Base-by-base conservation (phyloP, 2,797 vertebrate species). In the Urophycis tenuis region DNA sequence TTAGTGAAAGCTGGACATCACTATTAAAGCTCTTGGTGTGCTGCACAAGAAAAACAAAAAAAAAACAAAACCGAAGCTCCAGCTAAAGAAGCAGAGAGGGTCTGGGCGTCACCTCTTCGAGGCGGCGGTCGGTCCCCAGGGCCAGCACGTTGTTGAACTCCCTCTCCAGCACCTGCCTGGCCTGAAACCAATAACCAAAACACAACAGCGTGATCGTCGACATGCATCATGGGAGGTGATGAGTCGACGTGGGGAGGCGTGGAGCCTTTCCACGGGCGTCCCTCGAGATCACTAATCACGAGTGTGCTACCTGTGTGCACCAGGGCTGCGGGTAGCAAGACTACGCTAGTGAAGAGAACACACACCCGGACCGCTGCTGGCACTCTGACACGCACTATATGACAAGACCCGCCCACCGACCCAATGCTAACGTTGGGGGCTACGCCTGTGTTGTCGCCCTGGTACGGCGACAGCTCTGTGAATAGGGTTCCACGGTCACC, bases 81-180 rank as follows among this genome's bases (percentile, higher is more conserved):
- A n/a, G n/a, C n/a, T 70, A 17, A 19, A 2, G 76, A 11, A 30
- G 64, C 74, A 81, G 22, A 78, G n/a, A 17, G 19, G 64, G 32
- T 12, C 14, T 6, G 70, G 31, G 6, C 10, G 91, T 93, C 91
- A 98, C 97, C 82, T 98, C 96, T 25, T 98, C 97, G 81, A 96
- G 90, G 76, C 94, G 93, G 25, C 97, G 94, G 88, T 96, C 97
- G 0, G 97, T 99, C 77, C 96, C 97, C 92, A 99, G 85, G 41
- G 96, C 96, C 25, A 99, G 88, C 72, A 99, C 83, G 85, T 99
- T 99, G 91, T 95, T 98, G 91, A 98, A 98, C 83, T 99, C 97
- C 86, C 97, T 94, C 86, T 98, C 97, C 88, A 99, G 91, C 82
- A 98, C 95, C 84, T 98, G 96, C n/a, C 97, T 93, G 53, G 96